Conservation (phyloP, 2,888 invertebrate species). For the Dichetophora obliterata region DNA sequence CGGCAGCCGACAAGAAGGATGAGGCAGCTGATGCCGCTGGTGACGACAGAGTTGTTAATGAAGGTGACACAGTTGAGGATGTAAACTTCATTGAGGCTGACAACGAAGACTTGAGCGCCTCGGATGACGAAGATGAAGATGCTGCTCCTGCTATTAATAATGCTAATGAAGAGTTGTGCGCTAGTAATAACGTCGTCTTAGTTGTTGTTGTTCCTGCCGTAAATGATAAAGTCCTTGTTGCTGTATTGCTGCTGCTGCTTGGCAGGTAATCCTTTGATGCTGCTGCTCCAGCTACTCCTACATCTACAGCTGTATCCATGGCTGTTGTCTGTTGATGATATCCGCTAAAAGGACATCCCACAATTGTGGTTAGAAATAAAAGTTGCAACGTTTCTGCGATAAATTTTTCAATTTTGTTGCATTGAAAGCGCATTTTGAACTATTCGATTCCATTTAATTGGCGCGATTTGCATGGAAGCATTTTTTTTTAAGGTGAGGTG, state of each 20-base stretch:
- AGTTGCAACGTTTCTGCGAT: conserved; percentile 56
- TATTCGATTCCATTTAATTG: conserved; percentile 51
- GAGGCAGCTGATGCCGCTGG: conserved; percentile 18
- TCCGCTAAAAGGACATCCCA: conserved; percentile 54
- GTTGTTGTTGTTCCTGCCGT: background rate
- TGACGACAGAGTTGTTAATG: background rate
- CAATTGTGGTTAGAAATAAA: conserved; percentile 54
- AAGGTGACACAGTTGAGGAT: background rate
- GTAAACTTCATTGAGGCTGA: conserved; percentile 4
- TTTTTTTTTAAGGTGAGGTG: conserved; percentile 5
- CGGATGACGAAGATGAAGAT: background rate
- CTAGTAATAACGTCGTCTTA: background rate
- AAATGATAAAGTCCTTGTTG: conserved; percentile 2
- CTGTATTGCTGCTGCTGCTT: conserved; percentile 46
- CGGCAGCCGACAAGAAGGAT: conserved; percentile 19
- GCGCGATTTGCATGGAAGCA: conserved; percentile 33
- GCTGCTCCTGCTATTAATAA: conserved; percentile 16
- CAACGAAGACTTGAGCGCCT: conserved; percentile 3
- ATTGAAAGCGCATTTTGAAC: conserved; percentile 59
- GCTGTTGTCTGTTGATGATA: conserved; percentile 49
- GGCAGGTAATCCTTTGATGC: conserved; percentile 17
- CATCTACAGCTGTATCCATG: conserved; percentile 42
- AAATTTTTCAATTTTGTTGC: conserved; percentile 54
- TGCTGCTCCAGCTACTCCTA: conserved; percentile 43
- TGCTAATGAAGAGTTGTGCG: background rate